phyloP scores from a whole-genome alignment of 1,140 invertebrate genomes.

The Aphis craccivora region DNA sequence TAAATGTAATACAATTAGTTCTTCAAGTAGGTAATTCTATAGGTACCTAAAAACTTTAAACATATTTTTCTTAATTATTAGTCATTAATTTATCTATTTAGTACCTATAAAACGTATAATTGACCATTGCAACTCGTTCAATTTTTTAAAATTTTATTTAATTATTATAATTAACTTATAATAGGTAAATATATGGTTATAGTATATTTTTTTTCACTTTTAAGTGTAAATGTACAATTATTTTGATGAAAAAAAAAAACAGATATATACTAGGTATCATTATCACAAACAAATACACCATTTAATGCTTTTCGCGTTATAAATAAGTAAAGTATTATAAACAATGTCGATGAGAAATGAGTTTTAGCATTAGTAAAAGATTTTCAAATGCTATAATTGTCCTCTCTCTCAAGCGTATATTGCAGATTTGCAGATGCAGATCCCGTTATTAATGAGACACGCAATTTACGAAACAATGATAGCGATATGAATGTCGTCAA shows the following conservation, averaged over 20 bases:
- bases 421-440: background rate
- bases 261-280: background rate
- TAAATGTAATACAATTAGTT: background rate
- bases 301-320: background rate
- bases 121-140: background rate
- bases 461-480: constrained; percentile 13
- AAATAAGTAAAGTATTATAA: background rate
- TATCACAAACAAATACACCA: background rate
- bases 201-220: background rate
- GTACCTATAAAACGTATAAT: background rate
- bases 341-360: background rate
- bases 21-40: too few species aligned
- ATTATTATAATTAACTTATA: background rate
- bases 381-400: background rate
- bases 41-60: too few species aligned
- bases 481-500: background rate
- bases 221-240: background rate
- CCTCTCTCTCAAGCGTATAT: background rate
- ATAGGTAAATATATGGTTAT: background rate
- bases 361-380: background rate
- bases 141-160: background rate
- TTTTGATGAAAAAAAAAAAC: background rate
- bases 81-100: background rate
- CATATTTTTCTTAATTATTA: too few species aligned
- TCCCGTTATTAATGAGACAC: constrained; percentile 33